Percentiles rank a stretch among this genome's conserved stretches.
Conservation (phyloP, 2,113 vertebrate species). For the Coryphaenoides rupestris region DNA sequence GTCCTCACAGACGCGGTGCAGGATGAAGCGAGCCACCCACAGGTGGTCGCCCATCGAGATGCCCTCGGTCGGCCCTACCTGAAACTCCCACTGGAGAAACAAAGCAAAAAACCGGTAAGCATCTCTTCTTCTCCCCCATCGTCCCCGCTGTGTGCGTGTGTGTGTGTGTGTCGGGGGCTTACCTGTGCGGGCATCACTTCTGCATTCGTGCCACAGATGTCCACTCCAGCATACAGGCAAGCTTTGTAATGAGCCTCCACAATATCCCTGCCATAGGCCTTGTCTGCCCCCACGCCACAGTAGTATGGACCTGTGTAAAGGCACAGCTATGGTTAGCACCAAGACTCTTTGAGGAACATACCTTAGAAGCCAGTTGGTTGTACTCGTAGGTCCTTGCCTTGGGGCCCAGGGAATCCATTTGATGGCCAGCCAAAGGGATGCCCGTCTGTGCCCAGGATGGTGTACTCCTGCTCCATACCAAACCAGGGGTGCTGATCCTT, state of each 20-base stretch:
- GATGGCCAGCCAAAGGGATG: slow-evolving; percentile 97
- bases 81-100: slow-evolving; percentile 85
- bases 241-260: slow-evolving; percentile 96
- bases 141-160: no score
- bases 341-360: not conserved
- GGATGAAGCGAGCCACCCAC: slow-evolving; percentile 89
- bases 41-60: slow-evolving; percentile 94
- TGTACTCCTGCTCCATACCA: slow-evolving; percentile 98
- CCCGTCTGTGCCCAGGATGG: slow-evolving; percentile 88
- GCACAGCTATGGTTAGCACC: not conserved
- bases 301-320: slow-evolving; percentile 87
- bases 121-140: not conserved
- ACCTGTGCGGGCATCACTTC: slow-evolving; percentile 99
- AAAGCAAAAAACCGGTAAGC: not conserved
- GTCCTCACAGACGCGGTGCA: slow-evolving; percentile 93
- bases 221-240: slow-evolving; percentile 90
- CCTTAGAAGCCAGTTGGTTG: not conserved
- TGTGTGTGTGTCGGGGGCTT: no score
- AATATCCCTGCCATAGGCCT: slow-evolving; percentile 90
- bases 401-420: slow-evolving; percentile 94
- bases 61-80: slow-evolving; percentile 89
- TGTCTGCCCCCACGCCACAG: slow-evolving; percentile 94
- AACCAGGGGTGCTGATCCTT: slow-evolving; percentile 89
- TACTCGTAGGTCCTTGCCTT: slow-evolving; percentile 73
- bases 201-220: slow-evolving; percentile 94